These are phyloP conservation scores for Sitobion miscanthi DNA, from an alignment of 1,140 invertebrate species.

Conservation along the genomic window DNA sequence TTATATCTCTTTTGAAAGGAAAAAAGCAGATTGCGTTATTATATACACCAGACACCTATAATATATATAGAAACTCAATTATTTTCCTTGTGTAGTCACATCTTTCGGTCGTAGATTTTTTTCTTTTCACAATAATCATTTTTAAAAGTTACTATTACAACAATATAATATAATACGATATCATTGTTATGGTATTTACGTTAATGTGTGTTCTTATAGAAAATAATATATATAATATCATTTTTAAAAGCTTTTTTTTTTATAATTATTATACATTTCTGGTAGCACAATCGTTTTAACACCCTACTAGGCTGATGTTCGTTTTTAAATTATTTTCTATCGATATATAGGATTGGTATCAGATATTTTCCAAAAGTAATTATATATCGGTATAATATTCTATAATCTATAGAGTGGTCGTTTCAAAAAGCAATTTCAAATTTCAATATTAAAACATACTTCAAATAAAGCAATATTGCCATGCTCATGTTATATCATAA, in stretches of 20 bases:
- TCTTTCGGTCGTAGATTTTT: background rate
- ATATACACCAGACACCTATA: background rate
- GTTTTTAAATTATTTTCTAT: background rate
- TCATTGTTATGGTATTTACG: too few species aligned
- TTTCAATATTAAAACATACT: background rate
- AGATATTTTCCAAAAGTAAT: background rate
- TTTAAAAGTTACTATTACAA: background rate
- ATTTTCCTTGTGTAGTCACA: background rate
- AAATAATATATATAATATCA: too few species aligned
- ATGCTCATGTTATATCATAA: background rate
- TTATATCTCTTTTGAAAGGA: constrained; percentile 11
- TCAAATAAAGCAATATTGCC: background rate
- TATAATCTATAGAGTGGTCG: background rate
- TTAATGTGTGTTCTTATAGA: too few species aligned
- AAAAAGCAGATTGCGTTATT: background rate
- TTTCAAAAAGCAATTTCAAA: background rate
- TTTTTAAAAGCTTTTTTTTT: background rate
- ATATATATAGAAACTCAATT: background rate
- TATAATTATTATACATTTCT: background rate
- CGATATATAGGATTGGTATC: too few species aligned
- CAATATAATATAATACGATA: background rate
- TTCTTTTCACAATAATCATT: background rate
- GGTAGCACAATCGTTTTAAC: background rate
- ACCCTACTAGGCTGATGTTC: too few species aligned
- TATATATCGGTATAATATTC: background rate